Conservation (phyloP, 2,888 invertebrate genomes). For the Nematopogon swammerdamellus region DNA sequence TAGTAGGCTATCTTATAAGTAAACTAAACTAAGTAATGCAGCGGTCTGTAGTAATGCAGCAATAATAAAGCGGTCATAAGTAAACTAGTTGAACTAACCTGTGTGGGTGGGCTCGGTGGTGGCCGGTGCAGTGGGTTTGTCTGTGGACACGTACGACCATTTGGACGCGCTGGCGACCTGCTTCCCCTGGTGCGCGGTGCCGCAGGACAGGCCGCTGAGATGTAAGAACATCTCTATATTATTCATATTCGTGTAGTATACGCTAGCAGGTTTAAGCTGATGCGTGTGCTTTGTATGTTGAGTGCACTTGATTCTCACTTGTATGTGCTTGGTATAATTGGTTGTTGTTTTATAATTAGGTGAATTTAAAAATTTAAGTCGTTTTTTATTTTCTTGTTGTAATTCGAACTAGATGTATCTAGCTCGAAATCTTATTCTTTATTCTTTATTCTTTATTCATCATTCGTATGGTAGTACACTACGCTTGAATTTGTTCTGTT, state of each 20-base stretch:
- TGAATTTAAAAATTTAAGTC: conserved; percentile 22
- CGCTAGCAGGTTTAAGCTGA: no score
- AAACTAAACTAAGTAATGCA: no score
- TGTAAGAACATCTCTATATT: conserved; percentile 26
- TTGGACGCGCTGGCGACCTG: conserved; percentile 73
- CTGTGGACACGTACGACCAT: conserved; percentile 71
- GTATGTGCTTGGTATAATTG: conserved; percentile 11
- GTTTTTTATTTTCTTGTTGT: conserved; percentile 8
- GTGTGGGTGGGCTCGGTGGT: conserved; percentile 8
- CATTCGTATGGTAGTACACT: no score
- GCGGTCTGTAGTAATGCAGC: no score
- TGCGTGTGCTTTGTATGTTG: conserved; percentile 2
- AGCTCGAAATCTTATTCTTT: no score
- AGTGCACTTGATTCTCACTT: conserved; percentile 5
- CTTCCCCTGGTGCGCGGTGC: conserved; percentile 69
- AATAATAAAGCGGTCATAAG: no score
- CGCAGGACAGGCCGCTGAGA: conserved; percentile 39
- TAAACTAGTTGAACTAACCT: no score
- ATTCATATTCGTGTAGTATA: conserved; percentile 1
- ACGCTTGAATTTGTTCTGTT: no score
- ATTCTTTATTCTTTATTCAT: no score
- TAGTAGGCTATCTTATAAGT: no score
- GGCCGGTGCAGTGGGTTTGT: conserved; percentile 54
- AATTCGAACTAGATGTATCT: no score
- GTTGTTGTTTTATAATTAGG: conserved; percentile 17